Percentiles rank a stretch among this genome's conserved stretches.
These are phyloP conservation scores for Drosophila sp. DNA, from an alignment of 1,140 invertebrate genomes.

Conservation along the genomic window DNA sequence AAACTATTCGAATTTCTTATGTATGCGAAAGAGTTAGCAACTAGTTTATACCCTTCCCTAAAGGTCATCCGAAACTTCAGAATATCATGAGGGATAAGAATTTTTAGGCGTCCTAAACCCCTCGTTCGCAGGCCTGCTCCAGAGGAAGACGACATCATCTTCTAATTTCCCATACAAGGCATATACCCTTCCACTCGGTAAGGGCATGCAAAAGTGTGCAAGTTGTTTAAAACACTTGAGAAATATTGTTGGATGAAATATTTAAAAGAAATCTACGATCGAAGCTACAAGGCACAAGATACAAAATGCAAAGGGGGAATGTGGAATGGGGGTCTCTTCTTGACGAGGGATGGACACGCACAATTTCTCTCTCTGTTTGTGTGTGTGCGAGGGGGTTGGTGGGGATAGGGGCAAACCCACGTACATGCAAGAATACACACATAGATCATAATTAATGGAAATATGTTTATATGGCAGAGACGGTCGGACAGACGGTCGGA, in stretches of 20 bases:
- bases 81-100: no score
- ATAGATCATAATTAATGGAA: slow-evolving; percentile 70
- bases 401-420: neutral
- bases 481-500: no score
- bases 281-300: neutral
- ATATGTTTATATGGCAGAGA: slow-evolving; percentile 24
- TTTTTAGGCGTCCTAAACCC: no score
- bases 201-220: slow-evolving; percentile 2
- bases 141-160: no score
- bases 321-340: neutral
- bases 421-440: slow-evolving; percentile 14
- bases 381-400: neutral
- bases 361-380: neutral
- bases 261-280: neutral
- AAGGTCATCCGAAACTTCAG: no score
- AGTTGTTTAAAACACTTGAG: slow-evolving; percentile 6
- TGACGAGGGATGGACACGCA: neutral
- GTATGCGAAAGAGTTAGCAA: no score
- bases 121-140: no score
- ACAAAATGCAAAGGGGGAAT: neutral
- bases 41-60: no score
- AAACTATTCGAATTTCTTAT: no score
- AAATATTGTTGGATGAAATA: neutral
- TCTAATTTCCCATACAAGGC: no score
- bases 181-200: neutral